Evolutionary conservation across 2,113 vertebrate species (phyloP).

Genomic region (Penelope pileata): DNA sequence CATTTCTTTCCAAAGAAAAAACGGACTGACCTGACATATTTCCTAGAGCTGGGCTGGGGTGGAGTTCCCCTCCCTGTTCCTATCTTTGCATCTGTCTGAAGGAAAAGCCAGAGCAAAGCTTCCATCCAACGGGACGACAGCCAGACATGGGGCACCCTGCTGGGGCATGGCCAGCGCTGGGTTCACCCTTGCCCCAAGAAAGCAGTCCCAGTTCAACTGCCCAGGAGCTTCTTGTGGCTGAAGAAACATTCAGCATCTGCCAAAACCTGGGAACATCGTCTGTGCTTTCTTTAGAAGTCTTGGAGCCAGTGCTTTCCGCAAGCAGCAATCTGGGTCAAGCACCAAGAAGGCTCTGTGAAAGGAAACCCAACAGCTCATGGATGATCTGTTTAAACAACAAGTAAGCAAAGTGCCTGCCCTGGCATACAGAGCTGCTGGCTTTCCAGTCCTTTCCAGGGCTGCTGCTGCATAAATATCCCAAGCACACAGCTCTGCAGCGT

Average conservation of each 20-base stretch:
- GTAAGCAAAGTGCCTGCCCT: neutral
- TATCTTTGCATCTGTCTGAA: neutral
- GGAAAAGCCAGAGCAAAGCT: neutral
- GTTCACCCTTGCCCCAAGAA: neutral
- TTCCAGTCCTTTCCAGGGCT: neutral
- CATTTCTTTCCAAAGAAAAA: neutral
- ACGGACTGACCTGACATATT: neutral
- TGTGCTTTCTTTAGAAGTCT: neutral
- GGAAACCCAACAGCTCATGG: neutral
- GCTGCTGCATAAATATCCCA: neutral
- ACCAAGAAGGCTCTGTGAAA: neutral
- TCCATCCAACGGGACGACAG: neutral
- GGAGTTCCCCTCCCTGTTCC: neutral
- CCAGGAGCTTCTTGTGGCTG: neutral
- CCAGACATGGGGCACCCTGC: neutral
- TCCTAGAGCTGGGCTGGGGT: neutral
- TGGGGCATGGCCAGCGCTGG: accelerated
- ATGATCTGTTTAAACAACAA: neutral
- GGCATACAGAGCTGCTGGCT: neutral
- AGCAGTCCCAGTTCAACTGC: neutral
- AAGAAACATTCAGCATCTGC: accelerated
- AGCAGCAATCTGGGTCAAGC: neutral
- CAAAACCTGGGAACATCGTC: neutral
- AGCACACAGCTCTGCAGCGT: neutral
- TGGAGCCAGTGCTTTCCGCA: neutral